These are phyloP conservation scores for Lepidothrix coronata DNA, from an alignment of 2,113 vertebrate species.

Conservation along the genomic window DNA sequence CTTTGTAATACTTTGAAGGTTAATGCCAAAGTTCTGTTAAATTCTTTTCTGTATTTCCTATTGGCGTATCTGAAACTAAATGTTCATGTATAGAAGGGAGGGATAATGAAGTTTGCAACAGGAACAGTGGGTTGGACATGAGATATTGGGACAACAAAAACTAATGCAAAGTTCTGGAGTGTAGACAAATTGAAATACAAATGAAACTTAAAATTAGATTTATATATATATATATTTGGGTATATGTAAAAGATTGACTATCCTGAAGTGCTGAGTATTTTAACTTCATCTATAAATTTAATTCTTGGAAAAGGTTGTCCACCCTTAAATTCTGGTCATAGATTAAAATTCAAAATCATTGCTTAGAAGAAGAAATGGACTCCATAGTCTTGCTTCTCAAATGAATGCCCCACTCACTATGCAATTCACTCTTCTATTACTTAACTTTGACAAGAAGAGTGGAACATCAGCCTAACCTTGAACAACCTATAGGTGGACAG, in stretches of 20 bases:
- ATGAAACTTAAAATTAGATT: background rate
- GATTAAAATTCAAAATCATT: background rate
- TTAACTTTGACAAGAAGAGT: background rate
- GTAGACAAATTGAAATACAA: background rate
- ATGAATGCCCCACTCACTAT: background rate
- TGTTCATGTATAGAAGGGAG: background rate
- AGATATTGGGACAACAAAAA: background rate
- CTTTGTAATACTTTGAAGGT: background rate
- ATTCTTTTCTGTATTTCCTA: background rate
- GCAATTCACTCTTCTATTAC: background rate
- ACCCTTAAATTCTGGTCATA: background rate
- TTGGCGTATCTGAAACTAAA: background rate
- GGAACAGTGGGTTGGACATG: background rate
- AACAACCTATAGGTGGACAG: background rate
- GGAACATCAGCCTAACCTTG: background rate
- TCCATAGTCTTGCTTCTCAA: background rate
- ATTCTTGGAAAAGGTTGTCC: background rate
- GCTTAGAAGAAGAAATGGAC: background rate
- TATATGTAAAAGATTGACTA: background rate
- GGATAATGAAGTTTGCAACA: background rate
- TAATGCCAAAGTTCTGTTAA: background rate
- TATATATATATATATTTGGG: no score
- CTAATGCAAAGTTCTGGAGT: background rate
- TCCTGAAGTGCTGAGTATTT: background rate
- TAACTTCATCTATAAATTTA: background rate